Base-by-base conservation (phyloP, 2,113 vertebrate genomes). In the Pavo muticus region DNA sequence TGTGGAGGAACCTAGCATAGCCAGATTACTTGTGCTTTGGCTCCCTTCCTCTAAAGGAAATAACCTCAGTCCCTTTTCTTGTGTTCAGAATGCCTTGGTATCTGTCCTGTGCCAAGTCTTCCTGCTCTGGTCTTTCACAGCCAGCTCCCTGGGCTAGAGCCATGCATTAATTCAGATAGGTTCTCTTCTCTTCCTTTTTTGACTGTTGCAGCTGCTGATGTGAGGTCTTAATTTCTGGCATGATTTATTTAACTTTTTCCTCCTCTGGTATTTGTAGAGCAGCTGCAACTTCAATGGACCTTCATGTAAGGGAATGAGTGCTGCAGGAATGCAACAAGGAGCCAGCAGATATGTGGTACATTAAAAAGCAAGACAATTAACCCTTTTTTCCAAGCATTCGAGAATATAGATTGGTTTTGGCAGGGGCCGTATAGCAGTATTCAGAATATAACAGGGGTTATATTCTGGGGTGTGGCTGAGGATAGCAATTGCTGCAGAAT, bases 281-380 rank as follows among this genome's bases (percentile, higher is more conserved):
- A 94, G 96, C 90, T 95, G 92, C 88, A 81, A 80, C 50, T 76
- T 48, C 73, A 91, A 69, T 14, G 54, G 73, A 15, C 8, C 47
- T 87, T 74, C 52, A 5, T 56, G 47, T 54, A 74, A 48, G 24
- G 79, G 69, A 83, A 44, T 9, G 64, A 83, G 32, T 37, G 16
- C 39, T 63, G 29, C 32, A 81, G 88, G 47, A 84, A 71, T n/a
- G 79, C 77, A 60, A 50, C 56, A 80, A 76, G 35, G 23, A 91
- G 71, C 57, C 77, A 73, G 67, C 67, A 90, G 71, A 82, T 87
- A 61, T 68, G 27, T n/a, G 39, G 50, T 42, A 24, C 71, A 12
- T 76, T 27, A 71, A 76, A 75, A 71, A 59, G 87, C 48, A 72
- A n/a, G 78, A 94, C 57, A 91, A 94, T 82, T 91, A 69, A 80